Evolutionary conservation across 2,113 vertebrate genomes (phyloP), one percentile per base, ranked within the genome.

Genomic region (Bambusicola thoracicus): DNA sequence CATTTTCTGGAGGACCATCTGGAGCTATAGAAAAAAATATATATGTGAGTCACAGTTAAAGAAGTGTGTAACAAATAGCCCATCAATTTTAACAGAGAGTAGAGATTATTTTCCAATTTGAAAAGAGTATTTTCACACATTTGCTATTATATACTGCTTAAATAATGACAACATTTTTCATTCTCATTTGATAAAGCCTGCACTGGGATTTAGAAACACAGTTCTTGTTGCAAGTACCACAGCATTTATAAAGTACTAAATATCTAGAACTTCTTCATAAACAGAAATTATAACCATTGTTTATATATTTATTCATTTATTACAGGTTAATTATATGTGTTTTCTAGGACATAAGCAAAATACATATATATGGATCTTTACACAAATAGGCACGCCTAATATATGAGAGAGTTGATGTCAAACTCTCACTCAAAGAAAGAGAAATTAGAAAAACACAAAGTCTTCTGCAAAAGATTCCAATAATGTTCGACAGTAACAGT

Each of bases 1-100:
- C 97, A 81, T 97, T 95, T 97, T 97, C 97, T 72, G 99, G 99
- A 87, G 99, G 99, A 62, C 96, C 97, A 62, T 99, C 99, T 75
- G 99, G 99, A 94, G 98, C 99, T 99, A 92, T 16, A 55, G 92
- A 81, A 93, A 51, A 94, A 85, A 49, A 55, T 5, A 49, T 0
- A 3, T 10, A 63, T 8, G 21, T 79, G 48, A 85, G 68, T 77
- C 56, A 67, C 10, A 21, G 69, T 11, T 43, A 74, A 36, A 59
- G 34, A 84, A 66, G 1, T 68, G 51, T 56, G 61, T 29, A 84
- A 90, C 65, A 92, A 84, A 66, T 21, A 88, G 46, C 6, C 4
- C 13, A 82, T 25, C 4, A 38, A 86, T 79, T 82, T 63, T 44
- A 90, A 40, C 18, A 27, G 13, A 38, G 17, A 61, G 9, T 30